Percentiles rank a stretch among this genome's conserved stretches.
phyloP scores from a whole-genome alignment of 2,113 vertebrate species.

The Paedocypris sp. region DNA sequence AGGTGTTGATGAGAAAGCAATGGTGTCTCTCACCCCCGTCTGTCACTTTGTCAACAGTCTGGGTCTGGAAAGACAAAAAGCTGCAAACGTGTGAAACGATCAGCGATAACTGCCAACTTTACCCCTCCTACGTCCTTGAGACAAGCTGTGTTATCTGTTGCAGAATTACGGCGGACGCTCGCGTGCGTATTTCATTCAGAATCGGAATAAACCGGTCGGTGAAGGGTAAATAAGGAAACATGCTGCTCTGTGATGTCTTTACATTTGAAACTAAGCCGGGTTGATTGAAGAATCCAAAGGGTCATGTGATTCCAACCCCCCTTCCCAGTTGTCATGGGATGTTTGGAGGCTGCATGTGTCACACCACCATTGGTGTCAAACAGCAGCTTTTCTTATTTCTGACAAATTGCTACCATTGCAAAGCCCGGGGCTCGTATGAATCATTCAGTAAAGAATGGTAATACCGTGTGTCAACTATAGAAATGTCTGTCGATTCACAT shows the following conservation, averaged over 20 bases:
- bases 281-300: neutral
- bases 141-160: constrained; percentile 15
- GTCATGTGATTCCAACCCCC: neutral
- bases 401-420: constrained; percentile 32
- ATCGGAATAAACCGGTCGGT: neutral
- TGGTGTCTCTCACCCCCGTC: constrained; percentile 21
- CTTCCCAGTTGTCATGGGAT: neutral
- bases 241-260: neutral
- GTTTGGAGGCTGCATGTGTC: constrained; percentile 14
- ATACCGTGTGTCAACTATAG: constrained; percentile 43
- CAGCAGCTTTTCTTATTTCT: constrained; percentile 38
- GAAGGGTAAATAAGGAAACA: neutral
- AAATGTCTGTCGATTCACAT: constrained; percentile 47
- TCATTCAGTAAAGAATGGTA: constrained; percentile 38
- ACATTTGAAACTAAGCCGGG: neutral
- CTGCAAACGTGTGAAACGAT: constrained; percentile 59
- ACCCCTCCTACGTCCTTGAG: constrained; percentile 25
- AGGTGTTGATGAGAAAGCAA: constrained; percentile 48
- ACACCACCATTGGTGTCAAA: constrained; percentile 33
- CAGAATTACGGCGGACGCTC: neutral
- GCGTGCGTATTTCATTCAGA: neutral
- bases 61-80: constrained; percentile 45
- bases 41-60: constrained; percentile 61
- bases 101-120: constrained; percentile 49
- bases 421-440: constrained; percentile 47